Evolutionary conservation across 1,140 invertebrate genomes (phyloP).

Genomic region (Prorops nasuta): DNA sequence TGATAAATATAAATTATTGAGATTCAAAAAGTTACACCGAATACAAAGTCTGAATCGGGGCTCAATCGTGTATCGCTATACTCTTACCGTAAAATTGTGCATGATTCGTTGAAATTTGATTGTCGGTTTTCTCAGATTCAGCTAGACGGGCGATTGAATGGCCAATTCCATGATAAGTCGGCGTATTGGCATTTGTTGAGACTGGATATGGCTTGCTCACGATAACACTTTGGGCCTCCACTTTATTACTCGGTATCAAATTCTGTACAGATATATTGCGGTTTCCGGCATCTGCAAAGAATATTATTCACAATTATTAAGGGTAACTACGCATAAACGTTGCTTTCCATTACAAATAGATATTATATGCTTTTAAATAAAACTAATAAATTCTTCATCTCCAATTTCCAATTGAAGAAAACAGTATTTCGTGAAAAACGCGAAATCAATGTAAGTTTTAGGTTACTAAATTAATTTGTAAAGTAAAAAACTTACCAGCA

Average conservation of each 20-base stretch:
- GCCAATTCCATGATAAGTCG: slow-evolving; percentile 42
- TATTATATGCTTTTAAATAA: too few relatives aligned
- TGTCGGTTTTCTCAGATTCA: slow-evolving; percentile 42
- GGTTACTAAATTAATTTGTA: too few relatives aligned
- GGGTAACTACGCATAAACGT: too few relatives aligned
- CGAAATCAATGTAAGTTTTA: too few relatives aligned
- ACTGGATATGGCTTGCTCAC: slow-evolving; percentile 52
- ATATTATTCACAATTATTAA: too few relatives aligned
- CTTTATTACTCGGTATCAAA: slow-evolving; percentile 44
- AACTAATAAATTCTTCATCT: too few relatives aligned
- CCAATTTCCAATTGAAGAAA: too few relatives aligned
- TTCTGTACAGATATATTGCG: slow-evolving; percentile 46
- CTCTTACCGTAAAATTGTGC: slow-evolving; percentile 44
- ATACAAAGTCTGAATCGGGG: too few relatives aligned
- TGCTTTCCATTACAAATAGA: too few relatives aligned
- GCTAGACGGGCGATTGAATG: slow-evolving; percentile 46
- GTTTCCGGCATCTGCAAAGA: slow-evolving; percentile 35
- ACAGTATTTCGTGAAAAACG: too few relatives aligned
- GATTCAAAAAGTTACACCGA: too few relatives aligned
- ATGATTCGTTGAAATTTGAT: slow-evolving; percentile 36
- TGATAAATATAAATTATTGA: not conserved
- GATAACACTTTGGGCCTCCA: slow-evolving; percentile 54
- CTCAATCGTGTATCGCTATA: not conserved
- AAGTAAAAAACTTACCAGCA: slow-evolving; percentile 51
- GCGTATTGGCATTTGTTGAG: slow-evolving; percentile 44